phyloP scores from a whole-genome alignment of 37 sponge, comb jelly and placozoan genomes.

The Cliona cf. orientalis region DNA sequence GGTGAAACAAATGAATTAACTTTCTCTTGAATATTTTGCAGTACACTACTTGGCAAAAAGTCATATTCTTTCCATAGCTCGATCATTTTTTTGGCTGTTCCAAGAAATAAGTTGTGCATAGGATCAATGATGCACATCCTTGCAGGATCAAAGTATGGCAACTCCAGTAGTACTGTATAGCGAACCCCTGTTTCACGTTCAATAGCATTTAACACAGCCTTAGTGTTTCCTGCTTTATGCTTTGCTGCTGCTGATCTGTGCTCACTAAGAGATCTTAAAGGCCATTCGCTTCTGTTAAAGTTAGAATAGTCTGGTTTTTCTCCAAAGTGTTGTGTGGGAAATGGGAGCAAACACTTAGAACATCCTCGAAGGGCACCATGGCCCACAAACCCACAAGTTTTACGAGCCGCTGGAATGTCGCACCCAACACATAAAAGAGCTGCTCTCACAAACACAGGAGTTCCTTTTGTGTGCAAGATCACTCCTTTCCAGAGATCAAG shows the following conservation, averaged over 20 bases:
- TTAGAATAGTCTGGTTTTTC: conserved; percentile 17
- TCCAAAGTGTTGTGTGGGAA: conserved; percentile 1
- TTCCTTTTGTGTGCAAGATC: no score
- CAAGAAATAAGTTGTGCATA: conserved; percentile 10
- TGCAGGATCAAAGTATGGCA: neutral
- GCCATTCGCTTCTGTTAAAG: conserved; percentile 19
- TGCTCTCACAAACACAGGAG: no score
- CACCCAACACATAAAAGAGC: conserved; percentile 32
- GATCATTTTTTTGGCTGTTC: neutral
- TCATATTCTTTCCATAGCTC: neutral
- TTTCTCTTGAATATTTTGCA: neutral
- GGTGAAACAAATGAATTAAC: conserved; percentile 20
- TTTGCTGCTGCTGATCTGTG: neutral
- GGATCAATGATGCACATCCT: neutral
- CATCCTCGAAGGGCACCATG: conserved; percentile 4
- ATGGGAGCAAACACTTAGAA: conserved; percentile 20
- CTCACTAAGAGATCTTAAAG: neutral
- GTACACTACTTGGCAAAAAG: neutral
- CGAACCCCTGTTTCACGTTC: neutral
- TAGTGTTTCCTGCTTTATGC: neutral
- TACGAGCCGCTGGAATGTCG: conserved; percentile 42
- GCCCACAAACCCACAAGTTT: conserved; percentile 48
- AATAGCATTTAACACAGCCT: no score
- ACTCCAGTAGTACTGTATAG: neutral
- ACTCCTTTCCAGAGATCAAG: no score